Evolutionary conservation across 2,888 invertebrate species (phyloP), one percentile per base, ranked within the genome.

Genomic region (Orthosia gothica): DNA sequence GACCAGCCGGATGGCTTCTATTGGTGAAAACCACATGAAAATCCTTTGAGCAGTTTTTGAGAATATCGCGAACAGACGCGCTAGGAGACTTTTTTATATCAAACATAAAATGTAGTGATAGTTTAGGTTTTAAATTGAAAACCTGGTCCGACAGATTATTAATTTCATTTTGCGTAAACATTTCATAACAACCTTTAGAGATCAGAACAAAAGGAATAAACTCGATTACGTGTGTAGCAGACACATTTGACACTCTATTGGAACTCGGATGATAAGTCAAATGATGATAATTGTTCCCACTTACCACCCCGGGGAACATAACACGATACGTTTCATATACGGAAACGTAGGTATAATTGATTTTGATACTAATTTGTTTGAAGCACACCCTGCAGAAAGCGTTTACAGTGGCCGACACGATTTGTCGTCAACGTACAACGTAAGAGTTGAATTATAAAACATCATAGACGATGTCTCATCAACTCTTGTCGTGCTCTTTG

Each of bases 321-420:
- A 32, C 52, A 59, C 12, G 32, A 50, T 26, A 63, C n/a, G 16
- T 40, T 54, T 54, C 20, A 47, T 26, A 59, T 18, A 26, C 13
- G 50, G 59, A 45, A 74, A 54, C 49, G 47, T 57, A 52, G 59
- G 52, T 55, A 16, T 81, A 80, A 80, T 76, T 80, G 70, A 70
- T 76, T 54, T 65, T 68, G 65, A 71, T 68, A 54, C 50, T 61
- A 52, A 70, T 82, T 76, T 61, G 49, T 71, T 70, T 61, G 49
- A 65, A 57, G 12, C 55, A 40, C 64, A 45, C 26, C 26, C 47
- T 57, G 45, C 15, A 16, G 5, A 2, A 13, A 5, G 9, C 15
- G 3, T 70, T 80, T 76, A 70, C 15, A 49, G 16, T 5, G 0
- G 0, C 20, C 54, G 79, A 74, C 23, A 62, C 49, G 69, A 81